These are phyloP conservation scores for Dufourea novaeangliae DNA, from an alignment of 1,140 invertebrate species.

Conservation along the genomic window DNA sequence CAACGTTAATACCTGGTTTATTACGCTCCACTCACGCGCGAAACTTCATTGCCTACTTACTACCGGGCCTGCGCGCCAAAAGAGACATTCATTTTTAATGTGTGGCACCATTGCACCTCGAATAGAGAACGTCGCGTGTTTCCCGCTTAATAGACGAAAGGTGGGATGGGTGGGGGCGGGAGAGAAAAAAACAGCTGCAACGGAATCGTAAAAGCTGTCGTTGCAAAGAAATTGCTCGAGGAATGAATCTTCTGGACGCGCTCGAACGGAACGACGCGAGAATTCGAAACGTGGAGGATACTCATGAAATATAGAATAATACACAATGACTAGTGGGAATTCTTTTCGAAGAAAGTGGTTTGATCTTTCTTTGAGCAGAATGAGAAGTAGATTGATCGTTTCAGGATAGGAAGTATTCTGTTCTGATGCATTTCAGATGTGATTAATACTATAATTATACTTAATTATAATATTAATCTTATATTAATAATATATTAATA, in stretches of 20 bases:
- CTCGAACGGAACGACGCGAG: not conserved
- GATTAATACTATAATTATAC: no score
- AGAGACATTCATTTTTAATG: constrained; percentile 45
- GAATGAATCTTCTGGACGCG: constrained; percentile 14
- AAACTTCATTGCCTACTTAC: constrained; percentile 46
- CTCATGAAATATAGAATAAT: no score
- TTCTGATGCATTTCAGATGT: no score
- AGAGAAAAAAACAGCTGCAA: constrained; percentile 24
- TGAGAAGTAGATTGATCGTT: no score
- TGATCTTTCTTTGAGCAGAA: no score
- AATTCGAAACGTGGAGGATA: not conserved
- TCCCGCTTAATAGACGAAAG: constrained; percentile 16
- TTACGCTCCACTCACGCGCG: constrained; percentile 49
- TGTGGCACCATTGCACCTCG: constrained; percentile 19
- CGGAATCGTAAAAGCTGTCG: constrained; percentile 26
- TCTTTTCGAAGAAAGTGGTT: no score
- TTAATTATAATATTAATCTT: no score
- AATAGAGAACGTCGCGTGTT: not conserved
- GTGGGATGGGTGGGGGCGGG: not conserved
- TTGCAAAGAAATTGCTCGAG: constrained; percentile 26
- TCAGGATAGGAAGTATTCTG: no score
- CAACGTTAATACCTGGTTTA: constrained; percentile 65
- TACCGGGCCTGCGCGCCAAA: not conserved
- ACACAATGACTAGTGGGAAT: no score
- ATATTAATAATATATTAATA: no score